These are phyloP conservation scores for Caretta caretta DNA, from an alignment of 2,113 vertebrate genomes.

Conservation along the genomic window DNA sequence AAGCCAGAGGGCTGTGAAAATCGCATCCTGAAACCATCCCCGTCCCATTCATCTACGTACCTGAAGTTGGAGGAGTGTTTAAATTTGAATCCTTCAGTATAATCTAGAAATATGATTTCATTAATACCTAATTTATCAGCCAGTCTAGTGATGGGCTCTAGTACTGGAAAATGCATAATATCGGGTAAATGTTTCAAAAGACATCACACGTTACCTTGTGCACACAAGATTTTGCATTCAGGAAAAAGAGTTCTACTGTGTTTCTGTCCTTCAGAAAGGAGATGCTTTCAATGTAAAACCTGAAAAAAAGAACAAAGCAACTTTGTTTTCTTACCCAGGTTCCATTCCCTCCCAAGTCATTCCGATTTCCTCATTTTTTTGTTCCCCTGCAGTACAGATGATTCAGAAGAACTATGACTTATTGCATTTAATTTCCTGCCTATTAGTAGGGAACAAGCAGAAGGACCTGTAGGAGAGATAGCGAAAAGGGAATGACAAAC, in stretches of 20 bases:
- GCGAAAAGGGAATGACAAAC: background rate
- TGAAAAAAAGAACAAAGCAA: constrained; percentile 67
- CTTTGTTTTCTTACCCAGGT: constrained; percentile 9
- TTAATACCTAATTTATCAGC: background rate
- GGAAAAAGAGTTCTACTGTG: constrained; percentile 95
- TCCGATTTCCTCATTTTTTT: constrained; percentile 41
- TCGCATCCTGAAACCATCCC: background rate
- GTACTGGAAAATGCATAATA: background rate
- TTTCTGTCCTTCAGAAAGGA: constrained; percentile 94
- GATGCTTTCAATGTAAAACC: constrained; percentile 98
- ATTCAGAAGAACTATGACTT: constrained; percentile 33
- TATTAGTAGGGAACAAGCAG: constrained; percentile 8
- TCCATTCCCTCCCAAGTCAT: constrained; percentile 3
- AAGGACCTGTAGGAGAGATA: background rate
- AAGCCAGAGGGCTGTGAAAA: background rate
- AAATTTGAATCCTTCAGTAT: background rate
- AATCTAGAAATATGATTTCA: background rate
- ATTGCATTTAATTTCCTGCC: constrained; percentile 45
- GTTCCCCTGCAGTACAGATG: background rate
- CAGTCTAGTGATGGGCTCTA: rapidly evolving
- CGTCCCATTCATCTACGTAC: background rate
- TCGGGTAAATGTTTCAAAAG: background rate
- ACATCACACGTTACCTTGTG: constrained; percentile 86
- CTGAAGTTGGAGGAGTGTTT: rapidly evolving
- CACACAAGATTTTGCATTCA: constrained; percentile 95